These are phyloP conservation scores for Pteropus alecto DNA, from an alignment of 2,113 vertebrate genomes.

Conservation along the genomic window DNA sequence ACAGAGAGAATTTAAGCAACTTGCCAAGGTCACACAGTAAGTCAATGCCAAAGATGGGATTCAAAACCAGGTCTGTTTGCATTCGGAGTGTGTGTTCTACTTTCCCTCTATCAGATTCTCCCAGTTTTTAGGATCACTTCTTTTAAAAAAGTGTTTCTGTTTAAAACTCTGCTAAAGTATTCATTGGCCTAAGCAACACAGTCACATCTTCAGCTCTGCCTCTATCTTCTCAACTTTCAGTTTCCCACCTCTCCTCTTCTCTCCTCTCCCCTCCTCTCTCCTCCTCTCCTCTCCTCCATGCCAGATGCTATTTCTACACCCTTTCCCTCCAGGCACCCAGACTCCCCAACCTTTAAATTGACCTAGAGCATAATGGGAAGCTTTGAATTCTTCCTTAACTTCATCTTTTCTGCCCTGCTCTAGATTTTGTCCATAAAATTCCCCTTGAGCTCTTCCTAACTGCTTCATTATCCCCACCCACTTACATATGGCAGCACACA, in stretches of 20 bases:
- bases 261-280: not conserved
- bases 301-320: not conserved
- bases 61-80: not conserved
- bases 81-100: not conserved
- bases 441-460: not conserved
- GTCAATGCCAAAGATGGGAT: not conserved
- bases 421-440: not conserved
- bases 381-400: not conserved
- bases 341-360: not conserved
- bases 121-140: not conserved
- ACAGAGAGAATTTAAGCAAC: constrained; percentile 6
- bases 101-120: not conserved
- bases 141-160: not conserved
- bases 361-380: not conserved
- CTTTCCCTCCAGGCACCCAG: rapidly evolving
- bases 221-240: not conserved
- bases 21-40: not conserved
- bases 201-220: not conserved
- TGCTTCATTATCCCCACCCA: not conserved
- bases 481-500: not conserved
- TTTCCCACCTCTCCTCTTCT: not conserved
- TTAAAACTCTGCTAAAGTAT: not conserved
- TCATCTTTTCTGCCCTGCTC: not conserved
- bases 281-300: not conserved
- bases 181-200: not conserved